These are phyloP conservation scores for Epirrita christyi DNA, from an alignment of 2,888 invertebrate species.

Conservation along the genomic window DNA sequence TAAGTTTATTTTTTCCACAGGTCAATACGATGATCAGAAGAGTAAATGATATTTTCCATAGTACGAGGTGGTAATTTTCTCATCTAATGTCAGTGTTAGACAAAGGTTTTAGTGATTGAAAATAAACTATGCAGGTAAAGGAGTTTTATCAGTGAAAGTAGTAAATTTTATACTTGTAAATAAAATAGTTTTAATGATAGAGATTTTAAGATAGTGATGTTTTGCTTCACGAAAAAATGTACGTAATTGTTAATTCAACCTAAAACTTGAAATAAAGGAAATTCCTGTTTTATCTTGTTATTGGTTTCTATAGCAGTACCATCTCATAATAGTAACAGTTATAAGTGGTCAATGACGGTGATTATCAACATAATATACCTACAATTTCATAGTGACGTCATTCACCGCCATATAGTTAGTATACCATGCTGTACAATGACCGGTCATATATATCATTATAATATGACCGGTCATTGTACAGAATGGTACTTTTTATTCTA, in stretches of 20 bases:
- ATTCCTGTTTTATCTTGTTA: constrained; percentile 59
- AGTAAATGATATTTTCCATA: constrained; percentile 37
- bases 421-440: no score
- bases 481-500: no score
- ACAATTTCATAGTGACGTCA: no score
- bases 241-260: constrained; percentile 76
- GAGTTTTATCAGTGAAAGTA: constrained; percentile 71
- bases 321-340: no score
- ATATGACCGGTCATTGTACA: no score
- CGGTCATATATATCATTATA: no score
- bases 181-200: constrained; percentile 68
- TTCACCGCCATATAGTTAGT: no score
- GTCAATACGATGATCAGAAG: constrained; percentile 72
- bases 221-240: constrained; percentile 76
- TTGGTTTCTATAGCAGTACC: constrained; percentile 42
- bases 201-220: constrained; percentile 70
- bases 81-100: constrained; percentile 74
- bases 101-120: constrained; percentile 61
- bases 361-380: no score
- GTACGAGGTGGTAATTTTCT: constrained; percentile 51
- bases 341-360: no score
- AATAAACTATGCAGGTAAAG: constrained; percentile 64
- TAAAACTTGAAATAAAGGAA: constrained; percentile 70
- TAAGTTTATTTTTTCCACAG: constrained; percentile 52
- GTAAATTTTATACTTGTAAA: constrained; percentile 82